Evolutionary conservation across 2,113 vertebrate genomes (phyloP).

Genomic region (Lipotes vexillifer): DNA sequence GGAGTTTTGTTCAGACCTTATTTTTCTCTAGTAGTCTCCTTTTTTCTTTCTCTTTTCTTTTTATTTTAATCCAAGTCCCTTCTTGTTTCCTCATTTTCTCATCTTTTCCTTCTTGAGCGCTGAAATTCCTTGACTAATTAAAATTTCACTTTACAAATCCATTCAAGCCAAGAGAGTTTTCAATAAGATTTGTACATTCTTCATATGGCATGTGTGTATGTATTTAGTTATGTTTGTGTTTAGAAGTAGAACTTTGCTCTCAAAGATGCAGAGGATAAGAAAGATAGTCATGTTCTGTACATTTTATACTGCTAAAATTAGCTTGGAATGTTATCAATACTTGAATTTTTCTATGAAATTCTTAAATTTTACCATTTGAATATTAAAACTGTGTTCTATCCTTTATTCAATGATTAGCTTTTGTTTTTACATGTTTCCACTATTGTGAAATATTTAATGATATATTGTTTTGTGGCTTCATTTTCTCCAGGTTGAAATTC

Average conservation of each 20-base stretch:
- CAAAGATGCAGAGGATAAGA: background rate
- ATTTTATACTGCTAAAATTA: slow-evolving; percentile 26
- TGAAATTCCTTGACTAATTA: background rate
- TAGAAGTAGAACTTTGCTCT: slow-evolving; percentile 20
- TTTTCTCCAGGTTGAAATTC: slow-evolving; percentile 87
- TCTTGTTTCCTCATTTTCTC: slow-evolving; percentile 8
- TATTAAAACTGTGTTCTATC: slow-evolving; percentile 30
- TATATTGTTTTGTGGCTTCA: slow-evolving; percentile 41
- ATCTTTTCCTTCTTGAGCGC: background rate
- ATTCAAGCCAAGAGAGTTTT: background rate
- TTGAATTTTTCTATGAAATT: slow-evolving; percentile 8
- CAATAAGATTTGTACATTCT: background rate
- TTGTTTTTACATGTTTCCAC: slow-evolving; percentile 20
- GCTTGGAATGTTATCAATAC: background rate
- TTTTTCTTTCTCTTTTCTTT: background rate
- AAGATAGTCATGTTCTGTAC: background rate
- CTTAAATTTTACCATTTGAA: slow-evolving; percentile 8
- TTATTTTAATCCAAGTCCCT: background rate
- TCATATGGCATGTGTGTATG: background rate
- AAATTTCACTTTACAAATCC: slow-evolving; percentile 16
- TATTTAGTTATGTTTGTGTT: slow-evolving; percentile 22
- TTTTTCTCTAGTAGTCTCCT: background rate
- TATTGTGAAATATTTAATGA: slow-evolving; percentile 25
- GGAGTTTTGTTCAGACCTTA: background rate
- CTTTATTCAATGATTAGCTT: slow-evolving; percentile 26